Evolutionary conservation across 2,888 invertebrate genomes (phyloP), one percentile per base, ranked within the genome.

Genomic region (Phrixothrix hirtus): DNA sequence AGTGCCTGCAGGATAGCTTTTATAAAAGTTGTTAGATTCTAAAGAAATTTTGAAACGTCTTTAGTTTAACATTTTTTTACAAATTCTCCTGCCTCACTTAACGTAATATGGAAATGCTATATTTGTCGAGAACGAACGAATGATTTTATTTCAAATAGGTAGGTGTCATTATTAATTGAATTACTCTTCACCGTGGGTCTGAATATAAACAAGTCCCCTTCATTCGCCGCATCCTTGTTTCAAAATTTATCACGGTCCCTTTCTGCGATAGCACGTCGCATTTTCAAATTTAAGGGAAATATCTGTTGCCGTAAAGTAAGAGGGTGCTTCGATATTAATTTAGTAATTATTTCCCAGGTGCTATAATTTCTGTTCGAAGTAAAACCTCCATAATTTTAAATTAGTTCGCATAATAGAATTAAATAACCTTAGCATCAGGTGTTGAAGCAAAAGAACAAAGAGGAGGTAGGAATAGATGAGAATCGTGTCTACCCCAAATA

Each of bases 181-280:
- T 48, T 48, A 41, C 3, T 21, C 21, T 21, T 7, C 21, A 7
- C 3, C 21, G 7, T n/a, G n/a, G n/a, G n/a, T n/a, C n/a, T 21
- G 21, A 50, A 50, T 44, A 44, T 50, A 50, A 50, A 43, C 44
- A 21, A 15, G 26, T 43, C 43, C 47, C 58, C 51, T 48, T 42
- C 44, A 15, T 34, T 45, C 47, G 14, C 21, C 41, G 32, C 58
- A 58, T 58, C 58, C 58, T 58, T 55, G 55, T 55, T 58, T 48
- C 48, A 37, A 48, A 51, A 55, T 55, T 55, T 43, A 50, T 44
- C 44, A 44, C 26, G 50, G 44, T 50, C 55, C 51, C 42, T 26
- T 37, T 37, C 37, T n/a, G n/a, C 36, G 44, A 51, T 58, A 55
- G 46, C 44, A n/a, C n/a, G n/a, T n/a, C n/a, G 39, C 46, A 50